phyloP scores from a whole-genome alignment of 2,797 vertebrate species.

The Denticeps clupeoides region DNA sequence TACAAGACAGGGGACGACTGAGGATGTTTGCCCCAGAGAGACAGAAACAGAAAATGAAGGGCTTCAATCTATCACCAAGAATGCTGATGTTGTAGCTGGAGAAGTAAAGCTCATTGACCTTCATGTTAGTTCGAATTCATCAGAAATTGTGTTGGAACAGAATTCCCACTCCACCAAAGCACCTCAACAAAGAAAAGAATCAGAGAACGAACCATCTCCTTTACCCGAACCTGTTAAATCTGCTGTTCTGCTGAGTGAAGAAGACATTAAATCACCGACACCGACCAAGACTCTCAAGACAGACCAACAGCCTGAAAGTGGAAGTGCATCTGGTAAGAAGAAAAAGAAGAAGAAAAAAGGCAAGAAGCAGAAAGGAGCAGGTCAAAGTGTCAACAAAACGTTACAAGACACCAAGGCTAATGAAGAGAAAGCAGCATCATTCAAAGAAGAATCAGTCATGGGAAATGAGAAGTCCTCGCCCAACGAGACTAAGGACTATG shows the following conservation, averaged over 20 bases:
- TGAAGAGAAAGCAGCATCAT: no score
- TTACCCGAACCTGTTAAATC: no score
- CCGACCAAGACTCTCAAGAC: no score
- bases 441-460: no score
- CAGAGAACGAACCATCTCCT: not conserved
- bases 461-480: no score
- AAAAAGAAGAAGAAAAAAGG: constrained; percentile 54
- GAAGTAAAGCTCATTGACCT: not conserved
- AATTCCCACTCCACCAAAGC: no score
- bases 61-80: not conserved
- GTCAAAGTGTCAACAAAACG: constrained; percentile 5
- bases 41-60: not conserved
- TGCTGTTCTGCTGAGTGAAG: constrained; percentile 10
- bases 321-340: constrained; percentile 42
- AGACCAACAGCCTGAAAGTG: constrained; percentile 25
- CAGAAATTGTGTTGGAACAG: no score
- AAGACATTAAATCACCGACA: constrained; percentile 20
- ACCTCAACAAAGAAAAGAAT: no score
- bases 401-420: constrained; percentile 4
- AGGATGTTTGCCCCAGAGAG: not conserved
- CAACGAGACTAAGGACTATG: no score
- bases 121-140: no score
- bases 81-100: not conserved
- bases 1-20: not conserved
- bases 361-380: constrained; percentile 42